Percentiles rank a stretch among this genome's conserved stretches.
phyloP scores from a whole-genome alignment of 2,113 vertebrate species.

The Lampris megalopsis region DNA sequence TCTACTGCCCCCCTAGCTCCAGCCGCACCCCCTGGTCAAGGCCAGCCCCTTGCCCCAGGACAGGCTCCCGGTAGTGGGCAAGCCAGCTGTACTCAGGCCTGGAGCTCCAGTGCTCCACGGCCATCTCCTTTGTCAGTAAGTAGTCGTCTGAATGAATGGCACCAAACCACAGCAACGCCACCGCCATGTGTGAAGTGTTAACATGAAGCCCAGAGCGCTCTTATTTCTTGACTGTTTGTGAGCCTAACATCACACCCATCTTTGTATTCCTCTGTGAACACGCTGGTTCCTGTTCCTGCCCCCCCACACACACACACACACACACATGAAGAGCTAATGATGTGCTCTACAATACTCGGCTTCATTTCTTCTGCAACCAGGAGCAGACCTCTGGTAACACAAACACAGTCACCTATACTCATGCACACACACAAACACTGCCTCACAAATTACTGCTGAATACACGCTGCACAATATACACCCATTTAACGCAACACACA shows the following conservation, averaged over 20 bases:
- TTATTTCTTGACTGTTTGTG: constrained; percentile 30
- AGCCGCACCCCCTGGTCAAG: constrained; percentile 47
- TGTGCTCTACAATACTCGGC: too few relatives aligned
- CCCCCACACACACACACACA: not conserved
- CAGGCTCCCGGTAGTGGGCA: constrained; percentile 80
- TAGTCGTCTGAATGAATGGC: constrained; percentile 68
- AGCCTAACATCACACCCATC: constrained; percentile 27
- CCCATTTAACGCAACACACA: too few relatives aligned
- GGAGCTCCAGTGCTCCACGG: constrained; percentile 82
- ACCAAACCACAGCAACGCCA: constrained; percentile 13
- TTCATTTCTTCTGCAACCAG: too few relatives aligned
- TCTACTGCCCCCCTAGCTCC: constrained; percentile 60
- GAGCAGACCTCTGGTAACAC: not conserved
- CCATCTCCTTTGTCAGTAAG: constrained; percentile 86
- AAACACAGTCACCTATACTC: not conserved
- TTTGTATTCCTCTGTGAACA: not conserved
- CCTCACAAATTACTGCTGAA: not conserved
- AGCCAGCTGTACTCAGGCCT: constrained; percentile 82
- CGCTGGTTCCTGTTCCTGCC: not conserved
- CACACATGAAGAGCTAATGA: not conserved
- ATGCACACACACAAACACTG: not conserved
- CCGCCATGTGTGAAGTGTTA: constrained; percentile 32
- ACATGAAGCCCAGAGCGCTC: constrained; percentile 42
- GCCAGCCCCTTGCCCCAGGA: constrained; percentile 53
- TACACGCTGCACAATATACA: not conserved